phyloP scores from a whole-genome alignment of 2,888 invertebrate genomes.

The Apodemia zela region DNA sequence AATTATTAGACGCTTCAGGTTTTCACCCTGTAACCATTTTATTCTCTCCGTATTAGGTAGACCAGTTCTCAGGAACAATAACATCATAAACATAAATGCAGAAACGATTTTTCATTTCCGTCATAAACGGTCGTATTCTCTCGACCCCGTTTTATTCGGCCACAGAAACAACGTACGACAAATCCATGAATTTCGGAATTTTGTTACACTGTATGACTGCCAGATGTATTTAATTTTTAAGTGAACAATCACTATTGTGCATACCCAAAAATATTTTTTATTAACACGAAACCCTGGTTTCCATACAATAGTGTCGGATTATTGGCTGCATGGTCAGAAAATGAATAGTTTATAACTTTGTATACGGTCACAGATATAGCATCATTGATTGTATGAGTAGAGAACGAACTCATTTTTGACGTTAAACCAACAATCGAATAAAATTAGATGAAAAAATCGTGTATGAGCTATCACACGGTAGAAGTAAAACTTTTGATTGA shows the following conservation, averaged over 20 bases:
- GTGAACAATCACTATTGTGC: constrained; percentile 1
- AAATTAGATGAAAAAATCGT: constrained; percentile 27
- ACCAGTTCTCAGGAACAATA: constrained; percentile 54
- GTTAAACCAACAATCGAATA: too few species aligned
- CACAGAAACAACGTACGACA: constrained; percentile 46
- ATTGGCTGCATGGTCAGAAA: neutral
- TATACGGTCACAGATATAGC: too few species aligned
- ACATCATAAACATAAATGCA: constrained; percentile 65
- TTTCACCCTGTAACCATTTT: constrained; percentile 38
- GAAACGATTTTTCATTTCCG: constrained; percentile 61
- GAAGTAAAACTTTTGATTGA: too few species aligned
- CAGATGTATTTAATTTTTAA: constrained; percentile 28
- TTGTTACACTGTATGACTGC: constrained; percentile 16
- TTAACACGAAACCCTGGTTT: neutral
- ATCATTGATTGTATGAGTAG: too few species aligned
- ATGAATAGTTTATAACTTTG: too few species aligned
- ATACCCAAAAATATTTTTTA: neutral
- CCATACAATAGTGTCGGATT: neutral
- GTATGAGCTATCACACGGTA: too few species aligned
- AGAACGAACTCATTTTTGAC: too few species aligned
- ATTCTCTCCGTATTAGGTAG: constrained; percentile 46
- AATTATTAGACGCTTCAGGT: constrained; percentile 58
- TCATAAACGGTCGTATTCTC: constrained; percentile 48
- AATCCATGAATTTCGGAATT: constrained; percentile 34
- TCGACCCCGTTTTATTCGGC: constrained; percentile 44